Percentiles rank a stretch among this genome's conserved stretches.
Conservation (phyloP, 2,113 vertebrate species). For the Myxocyprinus asiaticus region DNA sequence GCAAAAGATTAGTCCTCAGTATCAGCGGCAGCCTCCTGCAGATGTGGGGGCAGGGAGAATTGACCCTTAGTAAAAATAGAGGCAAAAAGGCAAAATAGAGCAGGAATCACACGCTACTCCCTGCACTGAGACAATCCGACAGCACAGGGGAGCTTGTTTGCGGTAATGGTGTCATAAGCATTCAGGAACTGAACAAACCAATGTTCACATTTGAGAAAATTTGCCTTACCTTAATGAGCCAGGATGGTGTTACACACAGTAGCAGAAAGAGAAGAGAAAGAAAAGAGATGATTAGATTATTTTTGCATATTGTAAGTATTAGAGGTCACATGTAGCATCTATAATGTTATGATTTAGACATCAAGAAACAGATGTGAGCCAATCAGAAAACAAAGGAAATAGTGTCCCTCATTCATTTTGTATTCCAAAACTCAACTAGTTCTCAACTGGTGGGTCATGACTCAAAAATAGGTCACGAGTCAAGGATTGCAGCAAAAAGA, state of each 20-base stretch:
- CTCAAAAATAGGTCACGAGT: too few relatives aligned
- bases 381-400: too few relatives aligned
- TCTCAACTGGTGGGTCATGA: too few relatives aligned
- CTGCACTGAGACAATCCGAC: background rate
- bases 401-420: background rate
- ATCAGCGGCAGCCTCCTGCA: constrained; percentile 52
- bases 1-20: constrained; percentile 61
- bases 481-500: too few relatives aligned
- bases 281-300: constrained; percentile 35
- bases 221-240: constrained; percentile 65
- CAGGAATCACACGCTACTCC: constrained; percentile 6
- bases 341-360: background rate
- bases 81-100: constrained; percentile 50
- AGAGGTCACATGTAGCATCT: background rate
- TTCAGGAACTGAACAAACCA: constrained; percentile 5
- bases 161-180: constrained; percentile 9
- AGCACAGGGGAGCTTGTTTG: background rate
- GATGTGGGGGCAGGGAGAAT: constrained; percentile 53
- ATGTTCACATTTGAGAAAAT: constrained; percentile 39
- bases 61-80: constrained; percentile 44
- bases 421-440: background rate
- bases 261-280: constrained; percentile 8
- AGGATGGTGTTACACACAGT: constrained; percentile 6
- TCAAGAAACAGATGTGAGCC: too few relatives aligned
- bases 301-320: constrained; percentile 6